Evolutionary conservation across 2,113 vertebrate species (phyloP).

Genomic region (Epinephelus lanceolatus): DNA sequence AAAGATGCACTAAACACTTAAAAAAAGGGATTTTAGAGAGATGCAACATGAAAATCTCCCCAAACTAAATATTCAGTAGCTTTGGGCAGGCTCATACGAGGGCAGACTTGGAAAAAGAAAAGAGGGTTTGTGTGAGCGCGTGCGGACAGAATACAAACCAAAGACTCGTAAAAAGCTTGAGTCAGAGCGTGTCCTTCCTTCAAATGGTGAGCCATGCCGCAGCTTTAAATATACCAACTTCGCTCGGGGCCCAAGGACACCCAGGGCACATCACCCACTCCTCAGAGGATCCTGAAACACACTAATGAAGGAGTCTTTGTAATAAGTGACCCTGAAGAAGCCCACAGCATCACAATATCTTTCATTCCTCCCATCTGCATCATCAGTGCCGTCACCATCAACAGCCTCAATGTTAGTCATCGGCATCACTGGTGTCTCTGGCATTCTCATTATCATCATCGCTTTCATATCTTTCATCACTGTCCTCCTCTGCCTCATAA

Average conservation of each 20-base stretch:
- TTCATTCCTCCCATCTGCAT: constrained; percentile 7
- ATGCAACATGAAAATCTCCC: neutral
- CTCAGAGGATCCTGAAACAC: constrained; percentile 32
- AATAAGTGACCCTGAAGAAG: constrained; percentile 25
- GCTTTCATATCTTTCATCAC: constrained; percentile 16
- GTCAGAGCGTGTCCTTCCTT: constrained; percentile 40
- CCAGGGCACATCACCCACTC: constrained; percentile 9
- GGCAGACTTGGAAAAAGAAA: constrained; percentile 23
- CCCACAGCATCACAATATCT: constrained; percentile 15
- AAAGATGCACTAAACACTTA: neutral
- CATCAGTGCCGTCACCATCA: constrained; percentile 20
- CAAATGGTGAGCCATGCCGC: constrained; percentile 20
- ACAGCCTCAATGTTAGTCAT: constrained; percentile 30
- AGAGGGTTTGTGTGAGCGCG: neutral
- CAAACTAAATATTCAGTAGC: constrained; percentile 9
- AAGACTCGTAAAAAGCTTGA: constrained; percentile 54
- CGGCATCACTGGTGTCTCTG: neutral
- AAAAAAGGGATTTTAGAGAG: neutral
- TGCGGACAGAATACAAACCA: constrained; percentile 47
- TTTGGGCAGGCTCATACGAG: neutral
- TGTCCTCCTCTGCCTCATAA: constrained; percentile 35
- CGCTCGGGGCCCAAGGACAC: constrained; percentile 41
- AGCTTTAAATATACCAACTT: constrained; percentile 54
- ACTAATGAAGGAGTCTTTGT: constrained; percentile 14
- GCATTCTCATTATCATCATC: constrained; percentile 30